Evolutionary conservation across 1,140 invertebrate species (phyloP).

Genomic region (Chlorops oryzae): DNA sequence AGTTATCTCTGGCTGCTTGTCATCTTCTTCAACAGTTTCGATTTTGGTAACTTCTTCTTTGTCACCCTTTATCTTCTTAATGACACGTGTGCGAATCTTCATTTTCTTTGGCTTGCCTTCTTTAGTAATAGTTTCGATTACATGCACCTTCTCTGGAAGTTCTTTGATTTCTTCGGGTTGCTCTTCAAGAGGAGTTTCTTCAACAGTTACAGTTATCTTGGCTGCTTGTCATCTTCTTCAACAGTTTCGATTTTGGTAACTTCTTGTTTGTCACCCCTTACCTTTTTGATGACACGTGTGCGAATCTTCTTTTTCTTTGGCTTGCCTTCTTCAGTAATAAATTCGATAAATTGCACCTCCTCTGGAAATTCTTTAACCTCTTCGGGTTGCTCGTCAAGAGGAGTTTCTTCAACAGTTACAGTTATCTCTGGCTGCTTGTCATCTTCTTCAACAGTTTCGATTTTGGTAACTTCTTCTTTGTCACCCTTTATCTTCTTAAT

Average conservation of each 20-base stretch:
- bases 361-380: slow-evolving; percentile 29
- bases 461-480: slow-evolving; percentile 9
- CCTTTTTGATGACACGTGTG: slow-evolving; percentile 28
- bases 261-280: slow-evolving; percentile 18
- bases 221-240: slow-evolving; percentile 32
- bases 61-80: slow-evolving; percentile 18
- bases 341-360: slow-evolving; percentile 19
- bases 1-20: slow-evolving; percentile 28
- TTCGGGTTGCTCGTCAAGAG: slow-evolving; percentile 16
- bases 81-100: slow-evolving; percentile 32
- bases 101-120: slow-evolving; percentile 24
- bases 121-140: slow-evolving; percentile 15
- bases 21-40: slow-evolving; percentile 33
- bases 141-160: slow-evolving; percentile 8
- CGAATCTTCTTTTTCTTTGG: slow-evolving; percentile 24
- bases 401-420: slow-evolving; percentile 19
- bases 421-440: slow-evolving; percentile 29
- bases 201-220: slow-evolving; percentile 27
- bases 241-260: slow-evolving; percentile 28
- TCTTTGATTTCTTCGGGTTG: slow-evolving; percentile 7
- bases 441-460: slow-evolving; percentile 41
- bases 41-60: slow-evolving; percentile 30
- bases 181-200: slow-evolving; percentile 16
- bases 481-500: slow-evolving; percentile 10
- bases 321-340: slow-evolving; percentile 20